Evolutionary conservation across 2,888 invertebrate genomes (phyloP), one percentile per base, ranked within the genome.

Genomic region (Pocota personata): DNA sequence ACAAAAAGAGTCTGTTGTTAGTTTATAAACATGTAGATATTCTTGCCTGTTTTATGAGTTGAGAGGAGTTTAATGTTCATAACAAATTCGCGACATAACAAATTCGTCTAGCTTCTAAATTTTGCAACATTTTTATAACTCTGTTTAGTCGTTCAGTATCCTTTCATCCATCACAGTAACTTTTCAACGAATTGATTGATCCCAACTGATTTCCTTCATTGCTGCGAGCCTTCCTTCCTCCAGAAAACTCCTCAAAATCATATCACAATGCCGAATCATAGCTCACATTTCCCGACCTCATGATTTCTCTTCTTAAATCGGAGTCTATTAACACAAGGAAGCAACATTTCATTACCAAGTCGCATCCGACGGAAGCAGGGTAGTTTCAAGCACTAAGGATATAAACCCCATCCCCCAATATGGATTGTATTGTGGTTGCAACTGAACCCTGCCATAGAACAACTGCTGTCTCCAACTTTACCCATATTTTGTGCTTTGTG

Each of bases 291-390:
- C 84, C 84, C 80, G 71, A 80, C 57, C 72, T 62, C 55, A 69
- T 77, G 60, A 83, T 67, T 30, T 80, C 43, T 43, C 48, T 58
- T 67, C 71, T 69, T 14, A 30, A 58, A 64, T 60, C 67, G 32
- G 24, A 77, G 76, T 86, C 76, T 82, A 82, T 86, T 86, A 86
- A 80, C 82, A 72, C 76, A 77, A 86, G 86, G 86, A 86, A 86
- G 86, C 72, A 82, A 86, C 86, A 86, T 86, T 86, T 86, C 86
- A 86, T 82, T 86, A 86, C 76, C 82, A 86, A 82, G 86, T 86
- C 86, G 72, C 72, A 77, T 86, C 86, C 86, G 82, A 77, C 86
- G 82, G 84, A 86, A 76, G 77, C 43, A 60, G 72, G 48, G 67
- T 60, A 76, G 82, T 86, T 76, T 66, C 76, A 67, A 69, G 64